Base-by-base conservation (phyloP, 2,797 vertebrate species). In the Threskiornis aethiopicus region DNA sequence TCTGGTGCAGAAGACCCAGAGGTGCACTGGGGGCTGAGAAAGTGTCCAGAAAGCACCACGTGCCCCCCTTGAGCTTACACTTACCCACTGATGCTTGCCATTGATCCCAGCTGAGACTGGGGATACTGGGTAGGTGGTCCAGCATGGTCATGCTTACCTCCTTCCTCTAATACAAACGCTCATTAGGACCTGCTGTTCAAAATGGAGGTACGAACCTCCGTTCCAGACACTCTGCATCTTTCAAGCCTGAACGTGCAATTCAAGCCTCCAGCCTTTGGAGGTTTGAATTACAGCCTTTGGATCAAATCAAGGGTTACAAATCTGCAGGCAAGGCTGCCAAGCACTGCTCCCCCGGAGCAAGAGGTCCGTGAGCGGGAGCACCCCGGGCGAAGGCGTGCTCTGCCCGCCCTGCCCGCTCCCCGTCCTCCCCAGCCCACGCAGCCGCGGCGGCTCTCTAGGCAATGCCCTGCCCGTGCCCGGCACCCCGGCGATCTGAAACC, bases 401-500 rank as follows among this genome's bases (percentile, higher is more conserved):
- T 46, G 46, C 62, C 26, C 28, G 54, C 52, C 39, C 37, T 20
- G 28, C 35, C 1, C 1, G 14, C 39, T 24, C 11, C 59, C 41
- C 10, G 1, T 17, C 26, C 42, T 3, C 26, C 17, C 22, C 42
- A 33, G 29, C 65, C 61, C 69, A 7, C 0, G 3, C 35, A 20
- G 47, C 62, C 22, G 1, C 5, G 2, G 31, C 39, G 12, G 16
- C 83, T 71, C 83, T 54, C 49, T 4, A 47, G 72, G 87, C 86
- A 24, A 46, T 26, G 39, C 58, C 73, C 76, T 89, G 59, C 57
- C 58, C 5, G 0, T 39, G 71, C 79, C 87, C 16, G 1, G 73
- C 85, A 65, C 89, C 88, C 69, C 3, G 2, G 28, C 10, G 66
- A 87, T 35, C 90, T 58, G 11, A 35, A 79, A 83, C 95, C 96